These are phyloP conservation scores for Labrus mixtus DNA, from an alignment of 2,113 vertebrate species.

Conservation along the genomic window DNA sequence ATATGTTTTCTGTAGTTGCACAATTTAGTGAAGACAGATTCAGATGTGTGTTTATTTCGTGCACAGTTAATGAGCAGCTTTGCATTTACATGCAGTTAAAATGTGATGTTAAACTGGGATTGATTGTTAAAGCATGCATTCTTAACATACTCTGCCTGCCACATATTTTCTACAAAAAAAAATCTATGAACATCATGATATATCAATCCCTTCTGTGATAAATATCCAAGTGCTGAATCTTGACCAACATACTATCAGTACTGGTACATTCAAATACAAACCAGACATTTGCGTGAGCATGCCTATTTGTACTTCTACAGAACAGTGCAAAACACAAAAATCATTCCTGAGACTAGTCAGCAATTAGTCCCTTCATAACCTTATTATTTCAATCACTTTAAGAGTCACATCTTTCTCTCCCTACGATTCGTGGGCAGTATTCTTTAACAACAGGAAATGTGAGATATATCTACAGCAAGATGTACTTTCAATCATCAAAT, in stretches of 20 bases:
- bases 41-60: slow-evolving; percentile 53
- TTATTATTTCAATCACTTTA: slow-evolving; percentile 48
- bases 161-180: slow-evolving; percentile 60
- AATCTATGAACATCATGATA: slow-evolving; percentile 62
- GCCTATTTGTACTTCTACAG: slow-evolving; percentile 74
- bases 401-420: slow-evolving; percentile 60
- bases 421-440: slow-evolving; percentile 63
- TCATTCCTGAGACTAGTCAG: slow-evolving; percentile 84
- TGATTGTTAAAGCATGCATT: slow-evolving; percentile 74
- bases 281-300: slow-evolving; percentile 72
- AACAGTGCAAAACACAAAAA: slow-evolving; percentile 81
- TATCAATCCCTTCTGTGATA: slow-evolving; percentile 76
- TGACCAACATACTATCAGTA: slow-evolving; percentile 71
- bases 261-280: slow-evolving; percentile 84
- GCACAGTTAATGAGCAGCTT: slow-evolving; percentile 66
- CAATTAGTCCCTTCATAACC: slow-evolving; percentile 79
- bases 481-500: slow-evolving; percentile 62
- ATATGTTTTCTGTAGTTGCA: slow-evolving; percentile 64
- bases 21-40: slow-evolving; percentile 63
- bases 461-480: slow-evolving; percentile 71
- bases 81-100: slow-evolving; percentile 80
- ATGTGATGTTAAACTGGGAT: slow-evolving; percentile 56
- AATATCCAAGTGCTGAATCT: slow-evolving; percentile 79
- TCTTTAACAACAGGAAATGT: slow-evolving; percentile 49
- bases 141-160: slow-evolving; percentile 58